Evolutionary conservation across 2,113 vertebrate species (phyloP), one percentile per base, ranked within the genome.

Genomic region (Coregonus clupeaformis): DNA sequence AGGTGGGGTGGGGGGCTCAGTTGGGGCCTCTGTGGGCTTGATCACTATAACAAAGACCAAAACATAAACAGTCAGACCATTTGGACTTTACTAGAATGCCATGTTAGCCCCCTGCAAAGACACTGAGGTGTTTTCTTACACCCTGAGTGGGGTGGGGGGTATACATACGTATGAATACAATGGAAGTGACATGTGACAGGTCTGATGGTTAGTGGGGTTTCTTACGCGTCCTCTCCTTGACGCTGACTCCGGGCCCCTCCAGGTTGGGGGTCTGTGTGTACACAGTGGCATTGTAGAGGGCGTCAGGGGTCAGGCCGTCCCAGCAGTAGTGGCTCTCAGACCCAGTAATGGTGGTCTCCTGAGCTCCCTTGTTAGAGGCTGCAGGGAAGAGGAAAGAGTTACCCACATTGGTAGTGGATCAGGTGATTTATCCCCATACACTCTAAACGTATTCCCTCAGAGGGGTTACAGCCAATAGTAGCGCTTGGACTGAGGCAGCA

Each of bases 211-310:
- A 29, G 13, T 16, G 59, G 32, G 20, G 57, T 49, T 73, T 74
- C 93, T 90, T 92, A 99, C 98, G 87, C 22, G 97, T 99, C 20
- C 84, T 93, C 74, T 98, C 96, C 83, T 89, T 97, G 32, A 94
- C 84, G 16, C 91, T 94, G 55, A 99, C 95, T 75, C 96, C 96
- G 0, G 96, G 95, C 11, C 98, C 98, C 77, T 99, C 98, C 1
- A 98, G 90, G 84, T 96, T 98, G 20, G 96, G 96, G 5, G 97
- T 98, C 87, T 99, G 98, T 76, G 95, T 94, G 90, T 92, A 98
- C 47, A 97, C 93, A 0, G 95, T 97, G 78, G 95, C 93, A 0
- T 95, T 93, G 78, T 99, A 98, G 22, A 96, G 92, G 0, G 93
- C 94, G 73, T 98, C 96, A 5, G 96, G 95, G 36, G 92, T 94